A percentile compares a stretch with the other conserved stretches of the same genome.
phyloP scores from a whole-genome alignment of 2,888 invertebrate species.

The Gymnoscelis rufifasciata region DNA sequence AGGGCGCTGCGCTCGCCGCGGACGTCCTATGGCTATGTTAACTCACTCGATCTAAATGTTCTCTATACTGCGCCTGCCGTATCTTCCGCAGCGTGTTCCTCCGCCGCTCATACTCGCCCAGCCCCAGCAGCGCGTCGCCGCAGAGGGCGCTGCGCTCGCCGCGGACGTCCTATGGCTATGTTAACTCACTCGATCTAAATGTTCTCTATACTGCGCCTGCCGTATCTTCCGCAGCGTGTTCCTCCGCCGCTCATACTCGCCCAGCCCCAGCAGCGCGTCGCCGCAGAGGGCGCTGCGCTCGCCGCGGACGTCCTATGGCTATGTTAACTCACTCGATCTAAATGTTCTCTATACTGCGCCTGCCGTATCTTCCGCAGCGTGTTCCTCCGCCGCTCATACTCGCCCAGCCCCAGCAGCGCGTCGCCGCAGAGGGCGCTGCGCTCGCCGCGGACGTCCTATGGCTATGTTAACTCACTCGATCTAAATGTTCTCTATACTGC shows the following conservation, averaged over 20 bases:
- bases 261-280: no score
- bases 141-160: constrained; percentile 38
- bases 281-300: constrained; percentile 34
- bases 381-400: no score
- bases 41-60: constrained; percentile 76
- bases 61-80: constrained; percentile 76
- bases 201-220: no score
- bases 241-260: no score
- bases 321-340: constrained; percentile 61
- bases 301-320: constrained; percentile 45
- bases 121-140: constrained; percentile 75
- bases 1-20: constrained; percentile 36
- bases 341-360: no score
- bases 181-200: constrained; percentile 67
- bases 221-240: no score
- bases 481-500: no score
- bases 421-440: constrained; percentile 29
- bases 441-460: no score
- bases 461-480: constrained; percentile 56
- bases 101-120: constrained; percentile 80
- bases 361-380: no score
- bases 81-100: constrained; percentile 71
- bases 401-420: no score
- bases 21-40: constrained; percentile 19
- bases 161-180: constrained; percentile 43